Base-by-base conservation (phyloP, 2,797 vertebrate genomes). In the Cryptoblepharus egeriae region DNA sequence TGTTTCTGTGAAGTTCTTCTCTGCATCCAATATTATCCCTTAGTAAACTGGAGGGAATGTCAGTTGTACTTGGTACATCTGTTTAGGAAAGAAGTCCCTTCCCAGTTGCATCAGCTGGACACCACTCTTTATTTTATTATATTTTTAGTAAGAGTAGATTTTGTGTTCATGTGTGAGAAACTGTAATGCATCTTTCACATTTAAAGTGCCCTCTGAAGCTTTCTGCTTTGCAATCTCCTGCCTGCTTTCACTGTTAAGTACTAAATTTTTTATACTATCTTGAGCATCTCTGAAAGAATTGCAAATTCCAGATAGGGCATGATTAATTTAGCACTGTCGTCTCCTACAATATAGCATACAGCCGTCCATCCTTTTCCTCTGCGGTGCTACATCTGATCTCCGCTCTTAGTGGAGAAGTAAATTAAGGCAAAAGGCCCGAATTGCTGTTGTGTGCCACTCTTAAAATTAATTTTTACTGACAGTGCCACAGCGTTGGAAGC, bases 261-360 rank as follows among this genome's bases (percentile, higher is more conserved):
- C 91, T 98, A 97, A 96, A 99, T 99, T 98, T 99, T 99, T 98
- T 93, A 99, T 99, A 96, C 81, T 92, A 93, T 98, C 97, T 96
- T 95, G 93, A 96, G 95, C 95, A 95, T 98, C 97, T 97, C 97
- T 97, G 97, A 97, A 97, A 98, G 97, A 97, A 98, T 98, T 98
- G 93, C 94, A 96, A 97, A 98, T 97, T 98, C 97, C 96, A 97
- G 96, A 95, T 96, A 96, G 97, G 96, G 95, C 97, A 99, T 99
- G 97, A 98, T 98, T 98, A 98, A 99, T 99, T 99, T 97, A 99
- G 90, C 81, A 94, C 97, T 85, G 90, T 92, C 93, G 75, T 94
- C 90, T 95, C 90, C 89, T 97, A 96, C 95, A 92, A 94, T 96
- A 96, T 92, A 91, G 87, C 93, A 94, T 89, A 96, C 94, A 96